phyloP scores from a whole-genome alignment of 2,888 invertebrate species.

The Erpobdella octoculata region DNA sequence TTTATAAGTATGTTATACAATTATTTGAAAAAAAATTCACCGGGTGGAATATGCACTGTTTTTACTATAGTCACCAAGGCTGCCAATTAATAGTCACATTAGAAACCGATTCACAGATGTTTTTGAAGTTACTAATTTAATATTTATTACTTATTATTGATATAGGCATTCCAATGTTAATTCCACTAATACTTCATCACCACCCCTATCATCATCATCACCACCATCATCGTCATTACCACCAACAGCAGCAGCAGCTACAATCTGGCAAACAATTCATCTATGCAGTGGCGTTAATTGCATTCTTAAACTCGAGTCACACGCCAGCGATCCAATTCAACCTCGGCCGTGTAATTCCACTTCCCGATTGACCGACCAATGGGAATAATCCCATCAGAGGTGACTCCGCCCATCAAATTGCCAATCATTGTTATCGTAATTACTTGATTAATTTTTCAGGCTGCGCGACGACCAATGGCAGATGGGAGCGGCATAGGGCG shows the following conservation, averaged over 20 bases:
- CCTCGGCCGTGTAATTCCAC: neutral
- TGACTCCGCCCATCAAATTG: neutral
- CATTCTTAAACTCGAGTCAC: neutral
- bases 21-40: too few relatives aligned
- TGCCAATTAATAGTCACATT: too few relatives aligned
- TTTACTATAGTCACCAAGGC: too few relatives aligned
- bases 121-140: too few relatives aligned
- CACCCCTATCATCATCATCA: neutral
- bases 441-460: conserved; percentile 12
- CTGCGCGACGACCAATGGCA: neutral
- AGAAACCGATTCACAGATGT: too few relatives aligned
- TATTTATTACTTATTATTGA: too few relatives aligned
- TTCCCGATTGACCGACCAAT: neutral
- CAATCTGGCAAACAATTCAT: neutral
- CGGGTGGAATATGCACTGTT: too few relatives aligned
- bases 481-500: neutral
- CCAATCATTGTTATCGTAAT: conserved; percentile 10
- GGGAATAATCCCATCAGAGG: neutral
- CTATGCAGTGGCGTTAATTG: too few relatives aligned
- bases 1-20: too few relatives aligned
- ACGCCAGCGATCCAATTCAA: neutral
- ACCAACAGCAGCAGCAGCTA: neutral
- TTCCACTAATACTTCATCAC: too few relatives aligned
- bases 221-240: neutral
- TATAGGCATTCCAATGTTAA: too few relatives aligned